Evolutionary conservation across 2,797 vertebrate species (phyloP).

Genomic region (Centroberyx gerrardi): DNA sequence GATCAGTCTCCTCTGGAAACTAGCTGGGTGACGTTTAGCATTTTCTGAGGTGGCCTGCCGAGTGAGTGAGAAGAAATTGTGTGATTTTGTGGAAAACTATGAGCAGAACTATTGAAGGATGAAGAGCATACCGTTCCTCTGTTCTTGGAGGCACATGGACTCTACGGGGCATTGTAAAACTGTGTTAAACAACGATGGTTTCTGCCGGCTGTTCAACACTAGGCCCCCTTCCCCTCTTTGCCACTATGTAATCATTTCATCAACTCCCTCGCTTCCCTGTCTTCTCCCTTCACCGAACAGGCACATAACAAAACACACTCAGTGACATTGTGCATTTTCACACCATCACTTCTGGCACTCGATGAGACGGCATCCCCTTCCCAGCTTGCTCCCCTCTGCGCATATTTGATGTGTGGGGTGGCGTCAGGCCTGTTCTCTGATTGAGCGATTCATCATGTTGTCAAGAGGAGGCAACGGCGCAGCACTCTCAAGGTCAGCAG

Average conservation of each 20-base stretch:
- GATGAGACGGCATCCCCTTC: constrained; percentile 76
- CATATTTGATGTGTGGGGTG: constrained; percentile 78
- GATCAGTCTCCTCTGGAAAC: constrained; percentile 28
- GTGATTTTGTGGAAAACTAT: constrained; percentile 64
- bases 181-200: constrained; percentile 84
- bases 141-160: constrained; percentile 61
- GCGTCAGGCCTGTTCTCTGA: constrained; percentile 78
- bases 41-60: constrained; percentile 41
- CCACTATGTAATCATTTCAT: constrained; percentile 89
- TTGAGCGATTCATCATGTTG: constrained; percentile 87
- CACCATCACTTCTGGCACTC: constrained; percentile 83
- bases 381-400: constrained; percentile 68
- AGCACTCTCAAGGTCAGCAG: constrained; percentile 87
- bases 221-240: constrained; percentile 70
- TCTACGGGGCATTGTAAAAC: constrained; percentile 80
- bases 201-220: constrained; percentile 80
- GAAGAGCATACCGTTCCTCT: constrained; percentile 67
- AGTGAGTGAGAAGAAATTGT: constrained; percentile 47
- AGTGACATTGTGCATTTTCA: constrained; percentile 88
- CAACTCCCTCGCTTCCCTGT: constrained; percentile 86
- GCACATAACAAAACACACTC: constrained; percentile 87
- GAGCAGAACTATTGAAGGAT: constrained; percentile 70
- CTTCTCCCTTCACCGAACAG: constrained; percentile 83
- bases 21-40: constrained; percentile 46
- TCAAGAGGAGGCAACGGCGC: constrained; percentile 80